Base-by-base conservation (phyloP, 2,888 invertebrate species). In the Tortrix viridana region DNA sequence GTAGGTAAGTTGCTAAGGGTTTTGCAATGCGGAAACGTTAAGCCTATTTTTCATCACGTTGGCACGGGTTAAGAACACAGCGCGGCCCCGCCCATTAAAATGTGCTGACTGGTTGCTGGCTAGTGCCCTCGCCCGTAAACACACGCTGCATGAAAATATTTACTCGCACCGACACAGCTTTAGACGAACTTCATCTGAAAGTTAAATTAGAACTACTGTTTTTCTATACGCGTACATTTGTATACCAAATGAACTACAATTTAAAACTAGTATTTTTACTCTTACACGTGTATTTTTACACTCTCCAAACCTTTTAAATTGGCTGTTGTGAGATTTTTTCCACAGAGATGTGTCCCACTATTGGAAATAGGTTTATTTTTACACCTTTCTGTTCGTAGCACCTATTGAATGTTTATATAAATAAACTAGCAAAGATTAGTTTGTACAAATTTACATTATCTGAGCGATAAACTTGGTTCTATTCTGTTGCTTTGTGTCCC, bases 161-260 rank as follows among this genome's bases (percentile, higher is more conserved):
- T 76, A 79, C 77, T 77, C 77, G 75, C 76, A 78, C 79, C 76
- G 71, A 75, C 76, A 81, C 74, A 66, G 65, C 65, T 69, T 71
- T 62, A 69, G 65, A 68, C 60, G 66, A 74, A 76, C 74, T 72
- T 52, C 26, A 50, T 56, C 32, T 60, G 38, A 55, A 60, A 55
- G 50, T 60, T 65, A 54, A 50, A 60, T 49, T 54, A 37, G 22
- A 37, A 32, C 18, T 47, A 22, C 18, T 14, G 23, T n/a, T 57
- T 44, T 44, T 43, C 6, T 41, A 19, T 14, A 18, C 16, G 20
- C 53, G n/a, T 3, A 16, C 16, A n/a, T n/a, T 9, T 3, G 7
- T 23, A 6, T 6, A 19, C 14, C 19, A 37, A 19, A 50, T 14
- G 18, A 1, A 19, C 7, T 18, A 18, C 14, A 37, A 50, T 37